Conservation (phyloP, 2,888 invertebrate species). For the Drosophila nr. medialis region DNA sequence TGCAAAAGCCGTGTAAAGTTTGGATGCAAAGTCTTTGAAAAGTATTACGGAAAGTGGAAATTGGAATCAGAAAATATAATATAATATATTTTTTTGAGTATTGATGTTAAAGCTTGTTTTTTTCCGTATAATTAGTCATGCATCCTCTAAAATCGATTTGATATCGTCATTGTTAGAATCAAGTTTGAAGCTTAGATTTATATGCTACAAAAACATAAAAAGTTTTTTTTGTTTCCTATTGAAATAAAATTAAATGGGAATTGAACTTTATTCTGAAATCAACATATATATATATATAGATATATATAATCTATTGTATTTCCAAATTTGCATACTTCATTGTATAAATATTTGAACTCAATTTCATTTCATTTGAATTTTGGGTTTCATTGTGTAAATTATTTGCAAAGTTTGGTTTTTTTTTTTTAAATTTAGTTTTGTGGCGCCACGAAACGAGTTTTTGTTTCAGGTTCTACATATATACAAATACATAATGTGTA, state of each 20-base stretch:
- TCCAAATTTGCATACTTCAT: background rate
- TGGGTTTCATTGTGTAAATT: background rate
- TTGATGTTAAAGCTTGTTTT: too few relatives aligned
- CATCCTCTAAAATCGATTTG: background rate
- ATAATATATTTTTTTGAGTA: too few relatives aligned
- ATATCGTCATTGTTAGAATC: background rate
- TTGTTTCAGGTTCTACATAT: constrained; percentile 25
- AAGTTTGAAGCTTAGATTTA: background rate
- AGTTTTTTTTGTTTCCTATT: background rate
- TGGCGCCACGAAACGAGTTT: constrained; percentile 50
- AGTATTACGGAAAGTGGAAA: too few relatives aligned
- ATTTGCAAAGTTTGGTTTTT: constrained; percentile 8
- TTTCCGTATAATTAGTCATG: background rate
- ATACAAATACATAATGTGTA: constrained; percentile 6
- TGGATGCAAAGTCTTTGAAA: background rate
- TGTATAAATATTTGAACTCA: background rate
- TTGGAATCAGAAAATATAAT: too few relatives aligned
- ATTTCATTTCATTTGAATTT: constrained; percentile 2
- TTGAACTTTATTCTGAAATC: background rate
- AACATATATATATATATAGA: background rate
- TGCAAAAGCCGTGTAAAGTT: background rate
- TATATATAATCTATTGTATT: background rate
- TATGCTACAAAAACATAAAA: background rate
- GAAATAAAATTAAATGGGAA: background rate
- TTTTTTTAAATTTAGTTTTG: constrained; percentile 5